Conservation (phyloP, 1,140 invertebrate species). For the Zaprionus davidi region DNA sequence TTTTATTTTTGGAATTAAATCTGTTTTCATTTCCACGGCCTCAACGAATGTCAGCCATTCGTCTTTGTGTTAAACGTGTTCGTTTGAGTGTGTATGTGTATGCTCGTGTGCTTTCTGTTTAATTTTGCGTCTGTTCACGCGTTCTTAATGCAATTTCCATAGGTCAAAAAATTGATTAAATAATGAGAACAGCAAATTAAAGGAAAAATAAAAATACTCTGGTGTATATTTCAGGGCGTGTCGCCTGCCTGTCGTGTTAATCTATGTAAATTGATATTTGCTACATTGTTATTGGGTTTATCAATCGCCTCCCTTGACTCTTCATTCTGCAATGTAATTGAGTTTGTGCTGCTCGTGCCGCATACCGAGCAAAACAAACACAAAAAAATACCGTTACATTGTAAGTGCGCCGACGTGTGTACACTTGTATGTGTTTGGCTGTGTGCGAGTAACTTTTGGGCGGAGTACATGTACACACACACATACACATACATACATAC, state of each 20-base stretch:
- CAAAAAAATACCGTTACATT: constrained; percentile 53
- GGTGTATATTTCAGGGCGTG: not conserved
- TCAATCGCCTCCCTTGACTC: not conserved
- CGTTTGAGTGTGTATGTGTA: not conserved
- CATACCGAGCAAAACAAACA: constrained; percentile 49
- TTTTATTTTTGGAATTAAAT: constrained; percentile 33
- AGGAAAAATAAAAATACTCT: not conserved
- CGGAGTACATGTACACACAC: constrained; percentile 30
- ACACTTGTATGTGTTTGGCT: not conserved
- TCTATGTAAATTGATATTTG: not conserved
- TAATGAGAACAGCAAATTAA: constrained; percentile 8
- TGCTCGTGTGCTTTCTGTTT: not conserved
- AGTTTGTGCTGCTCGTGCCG: constrained; percentile 24
- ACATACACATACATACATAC: not conserved
- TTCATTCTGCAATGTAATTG: constrained; percentile 8
- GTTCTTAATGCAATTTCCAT: not conserved
- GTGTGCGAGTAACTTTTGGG: constrained; percentile 35
- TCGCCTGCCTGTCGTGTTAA: not conserved
- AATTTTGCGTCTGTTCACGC: not conserved
- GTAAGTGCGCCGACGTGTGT: constrained; percentile 17
- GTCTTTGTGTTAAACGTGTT: constrained; percentile 3
- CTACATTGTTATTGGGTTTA: constrained; percentile 4
- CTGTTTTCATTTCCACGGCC: constrained; percentile 12
- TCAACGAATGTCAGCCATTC: constrained; percentile 1
- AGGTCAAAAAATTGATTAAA: constrained; percentile 23